These are phyloP conservation scores for Cyprinus carpio DNA, from an alignment of 2,113 vertebrate genomes.

Conservation along the genomic window DNA sequence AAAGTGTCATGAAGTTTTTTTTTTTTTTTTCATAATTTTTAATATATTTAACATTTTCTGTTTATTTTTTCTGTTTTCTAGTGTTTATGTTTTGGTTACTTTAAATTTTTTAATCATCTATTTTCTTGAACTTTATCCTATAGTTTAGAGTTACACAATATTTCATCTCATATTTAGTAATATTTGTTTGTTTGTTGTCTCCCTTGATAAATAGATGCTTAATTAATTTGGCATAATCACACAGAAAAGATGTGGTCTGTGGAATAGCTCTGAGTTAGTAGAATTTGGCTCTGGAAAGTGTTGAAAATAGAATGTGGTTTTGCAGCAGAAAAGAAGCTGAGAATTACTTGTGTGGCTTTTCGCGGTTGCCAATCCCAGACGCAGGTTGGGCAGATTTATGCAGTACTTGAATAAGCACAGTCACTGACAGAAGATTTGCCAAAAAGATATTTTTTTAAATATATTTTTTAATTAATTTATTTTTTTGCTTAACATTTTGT, in stretches of 20 bases:
- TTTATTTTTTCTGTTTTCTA: no score
- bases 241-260: background rate
- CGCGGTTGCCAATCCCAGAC: background rate
- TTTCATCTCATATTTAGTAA: no score
- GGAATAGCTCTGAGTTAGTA: background rate
- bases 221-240: background rate
- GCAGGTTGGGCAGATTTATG: background rate
- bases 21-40: no score
- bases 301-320: background rate
- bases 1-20: no score
- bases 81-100: no score
- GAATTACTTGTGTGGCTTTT: background rate
- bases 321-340: no score
- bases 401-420: background rate
- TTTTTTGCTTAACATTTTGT: background rate
- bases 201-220: background rate
- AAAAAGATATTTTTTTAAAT: background rate
- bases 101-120: no score
- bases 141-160: no score
- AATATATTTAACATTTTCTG: no score
- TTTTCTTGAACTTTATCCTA: no score
- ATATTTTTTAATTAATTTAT: no score
- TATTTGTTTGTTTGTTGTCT: background rate
- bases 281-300: background rate
- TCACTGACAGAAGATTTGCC: background rate